phyloP scores from a whole-genome alignment of 1,140 invertebrate species.

The Nomia melanderi region DNA sequence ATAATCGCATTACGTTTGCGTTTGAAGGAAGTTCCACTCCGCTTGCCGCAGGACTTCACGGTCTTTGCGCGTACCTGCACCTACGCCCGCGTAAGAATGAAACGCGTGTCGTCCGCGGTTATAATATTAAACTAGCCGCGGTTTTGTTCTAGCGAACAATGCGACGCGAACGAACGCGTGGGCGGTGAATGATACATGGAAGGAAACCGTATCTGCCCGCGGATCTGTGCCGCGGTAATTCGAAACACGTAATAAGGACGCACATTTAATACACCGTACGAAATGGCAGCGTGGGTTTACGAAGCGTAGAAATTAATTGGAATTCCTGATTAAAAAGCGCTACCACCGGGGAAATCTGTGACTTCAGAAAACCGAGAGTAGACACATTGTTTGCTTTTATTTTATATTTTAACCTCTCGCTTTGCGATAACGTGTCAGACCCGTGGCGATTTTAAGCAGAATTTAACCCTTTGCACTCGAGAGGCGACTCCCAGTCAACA shows the following conservation, averaged over 20 bases:
- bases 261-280: not conserved
- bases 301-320: not conserved
- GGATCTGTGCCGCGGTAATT: slow-evolving; percentile 24
- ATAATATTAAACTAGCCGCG: slow-evolving; percentile 27
- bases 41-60: too few relatives aligned
- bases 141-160: slow-evolving; percentile 46
- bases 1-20: too few relatives aligned
- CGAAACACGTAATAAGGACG: slow-evolving; percentile 9
- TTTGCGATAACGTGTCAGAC: too few relatives aligned
- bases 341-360: too few relatives aligned
- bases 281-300: not conserved
- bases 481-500: too few relatives aligned
- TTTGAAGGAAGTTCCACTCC: too few relatives aligned
- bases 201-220: not conserved
- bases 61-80: not conserved
- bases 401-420: too few relatives aligned
- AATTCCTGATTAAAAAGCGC: not conserved
- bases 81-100: not conserved
- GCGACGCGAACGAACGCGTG: slow-evolving; percentile 9
- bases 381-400: too few relatives aligned
- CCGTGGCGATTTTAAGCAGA: too few relatives aligned
- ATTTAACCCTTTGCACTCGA: too few relatives aligned
- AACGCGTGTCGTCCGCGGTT: slow-evolving; percentile 8
- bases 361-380: too few relatives aligned
- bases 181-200: slow-evolving; percentile 24